These are phyloP conservation scores for Erpornis zantholeuca DNA, from an alignment of 2,113 vertebrate species.

Conservation along the genomic window DNA sequence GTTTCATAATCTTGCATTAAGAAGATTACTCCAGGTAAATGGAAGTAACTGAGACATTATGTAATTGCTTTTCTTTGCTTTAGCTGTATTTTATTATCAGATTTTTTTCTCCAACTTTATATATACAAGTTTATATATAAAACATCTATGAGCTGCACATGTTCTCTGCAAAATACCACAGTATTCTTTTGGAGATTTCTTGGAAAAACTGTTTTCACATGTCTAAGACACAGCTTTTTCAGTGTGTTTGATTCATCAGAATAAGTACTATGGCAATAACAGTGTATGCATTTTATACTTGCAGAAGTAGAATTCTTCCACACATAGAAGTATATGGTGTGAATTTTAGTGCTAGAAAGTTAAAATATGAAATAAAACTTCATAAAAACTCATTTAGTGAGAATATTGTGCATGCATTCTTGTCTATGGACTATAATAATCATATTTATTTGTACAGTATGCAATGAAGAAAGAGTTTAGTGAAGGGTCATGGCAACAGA, in stretches of 20 bases:
- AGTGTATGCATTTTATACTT: background rate
- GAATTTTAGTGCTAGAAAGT: background rate
- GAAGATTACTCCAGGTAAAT: background rate
- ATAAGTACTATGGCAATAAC: background rate
- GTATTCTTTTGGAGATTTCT: background rate
- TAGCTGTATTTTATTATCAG: background rate
- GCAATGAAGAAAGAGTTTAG: background rate
- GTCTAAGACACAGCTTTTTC: background rate
- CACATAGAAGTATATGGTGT: background rate
- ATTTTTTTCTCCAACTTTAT: background rate
- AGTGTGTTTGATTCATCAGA: background rate
- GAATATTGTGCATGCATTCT: background rate
- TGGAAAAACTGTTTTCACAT: background rate
- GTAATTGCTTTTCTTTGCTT: background rate
- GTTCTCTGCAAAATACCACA: background rate
- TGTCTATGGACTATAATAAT: background rate
- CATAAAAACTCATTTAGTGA: background rate
- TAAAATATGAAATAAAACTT: background rate
- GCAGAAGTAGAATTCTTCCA: background rate
- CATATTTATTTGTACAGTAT: background rate
- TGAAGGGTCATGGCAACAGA: background rate
- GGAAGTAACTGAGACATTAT: background rate
- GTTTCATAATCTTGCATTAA: background rate
- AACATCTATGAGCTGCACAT: background rate
- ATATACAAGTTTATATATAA: background rate